Conservation (phyloP, 2,113 vertebrate genomes). For the Caranx melampygus region DNA sequence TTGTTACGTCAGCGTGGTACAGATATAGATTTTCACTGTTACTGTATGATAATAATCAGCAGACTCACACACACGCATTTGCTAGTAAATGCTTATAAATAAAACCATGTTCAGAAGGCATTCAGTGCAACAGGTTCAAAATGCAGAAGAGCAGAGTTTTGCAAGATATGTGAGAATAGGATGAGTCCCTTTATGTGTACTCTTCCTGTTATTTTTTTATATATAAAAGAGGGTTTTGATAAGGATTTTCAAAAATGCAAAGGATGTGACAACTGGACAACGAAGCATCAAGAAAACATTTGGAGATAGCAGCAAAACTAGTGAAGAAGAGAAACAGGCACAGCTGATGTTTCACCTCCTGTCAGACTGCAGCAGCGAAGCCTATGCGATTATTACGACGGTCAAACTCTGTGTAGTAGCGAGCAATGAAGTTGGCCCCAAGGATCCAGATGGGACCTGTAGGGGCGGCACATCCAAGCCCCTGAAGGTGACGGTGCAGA, state of each 20-base stretch:
- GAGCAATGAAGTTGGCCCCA: conserved; percentile 94
- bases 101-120: conserved; percentile 22
- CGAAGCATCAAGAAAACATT: not conserved
- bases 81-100: conserved; percentile 43
- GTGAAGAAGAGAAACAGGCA: not conserved
- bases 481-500: conserved; percentile 90
- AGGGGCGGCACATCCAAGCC: conserved; percentile 93
- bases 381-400: conserved; percentile 93
- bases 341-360: not conserved
- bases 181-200: not conserved
- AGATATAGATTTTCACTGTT: conserved; percentile 2
- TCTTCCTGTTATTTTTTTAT: not conserved
- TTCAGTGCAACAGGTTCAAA: conserved; percentile 46
- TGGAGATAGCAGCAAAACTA: conserved; percentile 24
- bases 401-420: conserved; percentile 97
- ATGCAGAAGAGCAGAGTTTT: not conserved
- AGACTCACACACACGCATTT: conserved; percentile 29
- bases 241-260: conserved; percentile 3
- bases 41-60: conserved; percentile 19
- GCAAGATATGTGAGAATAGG: conserved; percentile 1
- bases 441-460: conserved; percentile 94
- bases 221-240: not conserved
- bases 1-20: conserved; percentile 25
- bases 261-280: not conserved
- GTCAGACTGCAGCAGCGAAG: conserved; percentile 91